phyloP scores from a whole-genome alignment of 2,797 vertebrate species.

The Acipenser oxyrinchus region DNA sequence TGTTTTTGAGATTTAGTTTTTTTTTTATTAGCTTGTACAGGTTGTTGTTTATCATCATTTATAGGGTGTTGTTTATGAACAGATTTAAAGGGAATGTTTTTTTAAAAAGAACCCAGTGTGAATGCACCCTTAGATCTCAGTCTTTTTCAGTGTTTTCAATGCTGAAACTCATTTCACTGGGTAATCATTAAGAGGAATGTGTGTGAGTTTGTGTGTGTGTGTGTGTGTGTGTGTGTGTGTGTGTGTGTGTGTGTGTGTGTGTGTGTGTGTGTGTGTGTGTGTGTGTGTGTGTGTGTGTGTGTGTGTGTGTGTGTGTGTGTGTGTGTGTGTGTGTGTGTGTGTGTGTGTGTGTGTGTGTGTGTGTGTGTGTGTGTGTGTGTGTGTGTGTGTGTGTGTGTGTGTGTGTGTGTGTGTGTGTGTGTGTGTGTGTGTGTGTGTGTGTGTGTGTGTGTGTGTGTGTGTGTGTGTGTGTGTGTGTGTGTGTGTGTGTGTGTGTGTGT shows the following conservation, averaged over 20 bases:
- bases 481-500: neutral
- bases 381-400: too few relatives aligned
- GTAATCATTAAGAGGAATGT: neutral
- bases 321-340: neutral
- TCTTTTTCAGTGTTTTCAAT: slow-evolving; percentile 43
- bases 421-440: too few relatives aligned
- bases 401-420: too few relatives aligned
- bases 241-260: neutral
- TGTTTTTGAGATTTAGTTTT: too few relatives aligned
- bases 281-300: neutral
- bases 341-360: neutral
- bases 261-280: slow-evolving; percentile 13
- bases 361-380: too few relatives aligned
- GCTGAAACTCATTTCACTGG: slow-evolving; percentile 14
- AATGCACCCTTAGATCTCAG: neutral
- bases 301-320: too few relatives aligned
- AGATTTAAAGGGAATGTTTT: too few relatives aligned
- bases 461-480: neutral
- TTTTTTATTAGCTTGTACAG: too few relatives aligned
- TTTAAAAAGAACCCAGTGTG: neutral
- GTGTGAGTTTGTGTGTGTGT: neutral
- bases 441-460: too few relatives aligned
- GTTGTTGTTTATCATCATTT: too few relatives aligned
- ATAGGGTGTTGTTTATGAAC: too few relatives aligned
- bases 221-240: slow-evolving; percentile 13